Conservation (phyloP, 1,140 invertebrate species). For the Drosophila melanogaster region DNA sequence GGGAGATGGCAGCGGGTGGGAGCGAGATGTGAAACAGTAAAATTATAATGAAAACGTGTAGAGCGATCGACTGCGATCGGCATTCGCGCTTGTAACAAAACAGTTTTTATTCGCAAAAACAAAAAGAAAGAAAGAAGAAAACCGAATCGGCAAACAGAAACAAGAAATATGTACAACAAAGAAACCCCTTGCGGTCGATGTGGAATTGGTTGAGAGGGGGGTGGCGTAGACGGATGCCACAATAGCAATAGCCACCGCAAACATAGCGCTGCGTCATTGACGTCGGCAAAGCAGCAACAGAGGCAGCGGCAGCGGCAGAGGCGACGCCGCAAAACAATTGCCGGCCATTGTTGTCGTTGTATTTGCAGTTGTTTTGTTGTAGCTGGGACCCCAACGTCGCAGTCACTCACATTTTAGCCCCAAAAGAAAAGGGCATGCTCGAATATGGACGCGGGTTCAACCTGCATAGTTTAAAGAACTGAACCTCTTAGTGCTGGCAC, state of each 20-base stretch:
- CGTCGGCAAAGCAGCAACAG: conserved; percentile 5
- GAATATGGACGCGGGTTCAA: conserved; percentile 6
- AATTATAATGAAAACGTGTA: conserved; percentile 70
- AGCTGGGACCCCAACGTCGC: conserved; percentile 32
- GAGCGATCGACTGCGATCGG: conserved; percentile 59
- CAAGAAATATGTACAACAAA: conserved; percentile 36
- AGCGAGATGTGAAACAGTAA: conserved; percentile 34
- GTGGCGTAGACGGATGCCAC: conserved; percentile 8
- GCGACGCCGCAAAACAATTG: conserved; percentile 69
- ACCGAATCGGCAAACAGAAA: conserved; percentile 35
- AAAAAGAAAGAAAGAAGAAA: conserved; percentile 18
- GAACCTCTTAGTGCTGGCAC: too few species aligned
- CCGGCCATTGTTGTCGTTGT: conserved; percentile 69
- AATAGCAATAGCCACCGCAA: conserved; percentile 59
- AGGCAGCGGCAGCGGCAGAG: conserved; percentile 1
- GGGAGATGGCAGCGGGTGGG: conserved; percentile 7
- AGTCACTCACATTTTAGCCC: conserved; percentile 24
- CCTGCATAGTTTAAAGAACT: not conserved
- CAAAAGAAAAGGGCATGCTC: conserved; percentile 7
- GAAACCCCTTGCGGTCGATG: conserved; percentile 33
- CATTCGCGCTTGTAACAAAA: conserved; percentile 75
- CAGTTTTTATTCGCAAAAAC: conserved; percentile 62
- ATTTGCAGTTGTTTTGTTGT: conserved; percentile 40
- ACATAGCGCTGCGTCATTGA: conserved; percentile 72
- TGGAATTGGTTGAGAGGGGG: not conserved